Percentiles rank a stretch among this genome's conserved stretches.
Conservation (phyloP, 2,113 vertebrate genomes). For the Hypanus sabinus region DNA sequence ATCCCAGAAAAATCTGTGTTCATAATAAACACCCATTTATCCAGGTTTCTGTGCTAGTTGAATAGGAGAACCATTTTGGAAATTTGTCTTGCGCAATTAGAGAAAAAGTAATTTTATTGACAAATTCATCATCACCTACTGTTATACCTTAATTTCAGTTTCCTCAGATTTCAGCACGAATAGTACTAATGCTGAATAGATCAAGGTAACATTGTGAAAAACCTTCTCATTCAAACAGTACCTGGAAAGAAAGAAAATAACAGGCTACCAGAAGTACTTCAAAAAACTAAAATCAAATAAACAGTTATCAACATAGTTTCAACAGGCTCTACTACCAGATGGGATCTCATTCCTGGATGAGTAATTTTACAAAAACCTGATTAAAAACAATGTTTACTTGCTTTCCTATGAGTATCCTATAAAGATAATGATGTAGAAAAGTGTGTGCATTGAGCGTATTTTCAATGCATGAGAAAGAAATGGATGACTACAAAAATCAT, state of each 20-base stretch:
- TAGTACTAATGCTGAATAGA: slow-evolving; percentile 73
- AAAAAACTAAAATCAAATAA: slow-evolving; percentile 38
- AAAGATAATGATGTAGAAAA: neutral
- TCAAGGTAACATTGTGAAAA: slow-evolving; percentile 66
- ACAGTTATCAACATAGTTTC: neutral
- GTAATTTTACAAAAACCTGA: neutral
- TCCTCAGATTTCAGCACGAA: slow-evolving; percentile 68
- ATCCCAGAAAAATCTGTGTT: neutral
- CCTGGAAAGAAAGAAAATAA: slow-evolving; percentile 42
- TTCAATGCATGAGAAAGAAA: slow-evolving; percentile 4
- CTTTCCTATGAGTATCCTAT: neutral
- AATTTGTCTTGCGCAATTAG: neutral
- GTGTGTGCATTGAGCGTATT: neutral
- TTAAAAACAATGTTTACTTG: neutral
- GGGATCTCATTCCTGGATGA: neutral
- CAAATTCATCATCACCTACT: neutral
- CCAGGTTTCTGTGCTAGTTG: neutral
- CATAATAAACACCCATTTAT: neutral
- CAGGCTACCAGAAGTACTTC: neutral
- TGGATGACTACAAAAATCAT: neutral
- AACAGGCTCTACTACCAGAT: neutral
- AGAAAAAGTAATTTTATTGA: neutral
- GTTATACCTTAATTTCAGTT: slow-evolving; percentile 77
- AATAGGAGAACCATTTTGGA: neutral
- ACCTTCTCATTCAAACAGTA: slow-evolving; percentile 64